Base-by-base conservation (phyloP, 2,888 invertebrate species). In the Eupithecia pulchellata region DNA sequence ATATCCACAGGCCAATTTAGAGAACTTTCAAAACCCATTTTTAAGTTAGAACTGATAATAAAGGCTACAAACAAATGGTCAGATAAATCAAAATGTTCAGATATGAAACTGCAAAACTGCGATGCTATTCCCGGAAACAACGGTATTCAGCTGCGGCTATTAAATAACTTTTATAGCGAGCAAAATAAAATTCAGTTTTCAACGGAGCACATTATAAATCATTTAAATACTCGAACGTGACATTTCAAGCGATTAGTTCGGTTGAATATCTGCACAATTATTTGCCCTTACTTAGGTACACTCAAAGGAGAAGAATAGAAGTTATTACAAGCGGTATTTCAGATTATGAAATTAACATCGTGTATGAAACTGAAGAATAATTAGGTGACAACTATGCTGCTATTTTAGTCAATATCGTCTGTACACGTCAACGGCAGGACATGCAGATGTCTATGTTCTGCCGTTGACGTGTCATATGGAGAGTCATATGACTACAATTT, bases 141-240 rank as follows among this genome's bases (percentile, higher is more conserved):
- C 13, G 52, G 36, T 34, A 60, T 20, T 34, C 60, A 32, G 32
- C 52, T 65, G 52, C 65, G 61, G 47, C 32, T 30, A 42, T 42
- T 65, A 66, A 69, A 69, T 64, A 34, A 52, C 29, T 32, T 65
- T 64, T 64, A 71, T 64, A 67, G 20, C 64, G 42, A 64, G 60
- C 30, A 39, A 8, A 64, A 68, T 61, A 64, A 39, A 71, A 64
- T 60, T 61, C 52, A 64, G 42, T 67, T 64, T 67, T 66, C 65
- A 30, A 34, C 61, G 14, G 13, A 61, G 34, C 25, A 61, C 61
- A 34, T 32, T 25, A 25, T 61, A 61, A 61, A 61, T 61, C n/a
- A 61, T 34, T 11, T 20, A 32, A 60, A 60, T 32, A 34, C 34
- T 61, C 13, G 32, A 6, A n/a, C 13, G 32, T 20, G n/a, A 61